Evolutionary conservation across 2,888 invertebrate species (phyloP), one percentile per base, ranked within the genome.

Genomic region (Camponotus fellah): DNA sequence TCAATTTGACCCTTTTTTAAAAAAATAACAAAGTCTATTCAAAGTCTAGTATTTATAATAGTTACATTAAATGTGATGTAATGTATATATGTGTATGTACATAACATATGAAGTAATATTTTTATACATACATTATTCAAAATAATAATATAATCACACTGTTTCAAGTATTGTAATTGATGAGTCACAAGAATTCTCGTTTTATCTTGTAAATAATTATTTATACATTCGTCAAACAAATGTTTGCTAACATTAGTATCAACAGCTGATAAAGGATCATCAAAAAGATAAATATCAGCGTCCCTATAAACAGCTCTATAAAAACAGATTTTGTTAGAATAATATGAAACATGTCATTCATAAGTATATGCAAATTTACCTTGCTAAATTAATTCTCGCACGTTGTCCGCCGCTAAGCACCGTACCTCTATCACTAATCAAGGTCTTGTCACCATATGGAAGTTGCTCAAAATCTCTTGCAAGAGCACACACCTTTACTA

Each of bases 171-270:
- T 92, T 98, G 98, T 37, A 98, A 95, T 93, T 98, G 98, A 94
- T 98, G 98, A 0, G 98, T 98, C 84, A 98, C 97, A 12, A 98
- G 96, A 86, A 98, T 96, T 40, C 97, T 95, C 2, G 97, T 97
- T 92, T 97, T 96, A 85, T 96, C 95, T 17, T 95, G 95, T 84
- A 98, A 95, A 91, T 96, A 96, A 0, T 96, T 96, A 88, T 94
- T 95, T 81, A 97, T 97, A 77, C 97, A 98, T 94, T 97, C 96
- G 71, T 97, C 96, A 92, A 97, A 98, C 6, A 98, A 95, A 93
- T 97, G 97, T 84, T 96, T 96, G 0, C 97, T 97, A n/a, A 98
- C 97, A 84, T 96, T 96, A 0, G 97, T 95, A 93, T 98, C 98
- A 0, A 98, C 97, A 0, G 98, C 97, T 84, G 97, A 97, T 2